Conservation (phyloP, 1,140 invertebrate species). For the Lethrus apterus region DNA sequence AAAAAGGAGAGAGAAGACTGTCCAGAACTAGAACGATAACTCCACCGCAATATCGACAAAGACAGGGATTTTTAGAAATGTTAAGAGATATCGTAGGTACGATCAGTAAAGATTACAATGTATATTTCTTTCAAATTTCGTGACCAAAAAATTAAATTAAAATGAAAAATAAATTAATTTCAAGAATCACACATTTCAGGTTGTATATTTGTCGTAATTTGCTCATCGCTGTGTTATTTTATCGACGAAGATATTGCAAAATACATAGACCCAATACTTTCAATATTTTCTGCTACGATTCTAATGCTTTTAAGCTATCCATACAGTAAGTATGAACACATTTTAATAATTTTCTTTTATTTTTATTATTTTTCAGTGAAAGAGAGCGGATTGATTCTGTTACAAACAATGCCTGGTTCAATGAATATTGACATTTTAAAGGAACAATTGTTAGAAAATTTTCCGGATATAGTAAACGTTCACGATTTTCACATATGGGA, state of each 20-base stretch:
- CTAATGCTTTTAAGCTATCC: conserved; percentile 62
- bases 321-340: conserved; percentile 56
- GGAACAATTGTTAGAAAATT: conserved; percentile 55
- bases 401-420: conserved; percentile 74
- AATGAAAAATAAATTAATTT: conserved; percentile 3
- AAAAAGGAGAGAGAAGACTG: conserved; percentile 43
- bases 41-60: conserved; percentile 38
- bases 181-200: conserved; percentile 40
- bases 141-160: neutral
- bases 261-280: conserved; percentile 64
- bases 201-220: conserved; percentile 61
- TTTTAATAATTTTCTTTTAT: conserved; percentile 15
- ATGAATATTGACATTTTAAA: conserved; percentile 65
- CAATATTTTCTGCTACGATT: conserved; percentile 56
- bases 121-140: neutral
- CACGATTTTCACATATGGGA: conserved; percentile 81
- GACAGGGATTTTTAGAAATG: conserved; percentile 50
- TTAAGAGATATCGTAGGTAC: conserved; percentile 53
- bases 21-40: conserved; percentile 38
- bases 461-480: conserved; percentile 71
- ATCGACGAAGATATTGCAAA: conserved; percentile 54
- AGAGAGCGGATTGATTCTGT: conserved; percentile 67
- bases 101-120: no score
- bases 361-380: conserved; percentile 51
- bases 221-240: conserved; percentile 56